A percentile compares a stretch with the other conserved stretches of the same genome.
Evolutionary conservation across 2,113 vertebrate genomes (phyloP).

Genomic region (Condylura cristata): DNA sequence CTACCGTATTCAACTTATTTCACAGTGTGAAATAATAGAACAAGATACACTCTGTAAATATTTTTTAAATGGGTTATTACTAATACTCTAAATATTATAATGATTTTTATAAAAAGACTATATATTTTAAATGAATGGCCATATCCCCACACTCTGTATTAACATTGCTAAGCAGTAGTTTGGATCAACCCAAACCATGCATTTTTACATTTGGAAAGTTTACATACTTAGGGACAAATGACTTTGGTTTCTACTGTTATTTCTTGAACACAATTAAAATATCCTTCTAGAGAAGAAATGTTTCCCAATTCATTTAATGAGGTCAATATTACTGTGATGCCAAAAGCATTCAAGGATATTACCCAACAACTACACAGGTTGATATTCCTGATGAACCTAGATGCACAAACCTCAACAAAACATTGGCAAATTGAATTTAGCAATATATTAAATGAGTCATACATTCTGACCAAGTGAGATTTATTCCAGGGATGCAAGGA

Average conservation of each 20-base stretch:
- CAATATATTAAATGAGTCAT: too few species aligned
- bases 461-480: too few species aligned
- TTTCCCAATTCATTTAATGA: too few species aligned
- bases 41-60: not conserved
- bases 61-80: not conserved
- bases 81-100: not conserved
- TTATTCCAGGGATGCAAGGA: too few species aligned
- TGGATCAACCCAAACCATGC: not conserved
- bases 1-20: not conserved
- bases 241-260: not conserved
- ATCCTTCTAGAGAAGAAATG: not conserved
- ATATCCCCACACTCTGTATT: not conserved
- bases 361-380: too few species aligned
- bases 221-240: not conserved
- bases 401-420: too few species aligned
- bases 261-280: conserved; percentile 38
- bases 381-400: too few species aligned
- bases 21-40: not conserved
- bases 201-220: not conserved
- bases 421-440: too few species aligned
- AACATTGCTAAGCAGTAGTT: not conserved
- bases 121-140: not conserved
- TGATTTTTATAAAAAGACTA: not conserved
- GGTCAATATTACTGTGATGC: too few species aligned
- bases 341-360: too few species aligned